Conservation (phyloP, 1,140 invertebrate species). For the Pissodes strobi region DNA sequence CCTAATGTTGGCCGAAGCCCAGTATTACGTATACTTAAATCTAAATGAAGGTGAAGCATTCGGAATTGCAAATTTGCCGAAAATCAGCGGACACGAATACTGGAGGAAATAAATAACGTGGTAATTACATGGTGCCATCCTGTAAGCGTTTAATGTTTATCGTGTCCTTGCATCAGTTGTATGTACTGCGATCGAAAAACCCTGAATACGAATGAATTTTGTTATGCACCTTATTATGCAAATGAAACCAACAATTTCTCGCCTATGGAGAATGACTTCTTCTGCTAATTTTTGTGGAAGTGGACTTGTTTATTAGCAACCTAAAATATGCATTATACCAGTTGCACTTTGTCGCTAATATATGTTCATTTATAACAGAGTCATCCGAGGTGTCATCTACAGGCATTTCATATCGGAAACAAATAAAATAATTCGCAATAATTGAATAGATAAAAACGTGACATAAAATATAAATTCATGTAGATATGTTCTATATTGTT, state of each 20-base stretch:
- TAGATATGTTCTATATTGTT: too few species aligned
- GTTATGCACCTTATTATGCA: slow-evolving; percentile 34
- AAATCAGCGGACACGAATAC: slow-evolving; percentile 22
- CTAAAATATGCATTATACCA: too few species aligned
- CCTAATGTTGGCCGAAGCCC: slow-evolving; percentile 16
- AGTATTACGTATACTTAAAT: slow-evolving; percentile 30
- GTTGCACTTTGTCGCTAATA: too few species aligned
- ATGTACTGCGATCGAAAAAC: slow-evolving; percentile 25
- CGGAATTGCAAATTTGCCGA: slow-evolving; percentile 37
- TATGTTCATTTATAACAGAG: too few species aligned
- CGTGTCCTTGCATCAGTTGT: slow-evolving; percentile 27
- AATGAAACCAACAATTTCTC: slow-evolving; percentile 38
- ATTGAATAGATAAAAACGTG: too few species aligned
- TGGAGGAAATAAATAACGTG: slow-evolving; percentile 29
- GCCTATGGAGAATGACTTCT: slow-evolving; percentile 40
- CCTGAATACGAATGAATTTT: slow-evolving; percentile 30
- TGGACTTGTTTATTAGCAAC: too few species aligned
- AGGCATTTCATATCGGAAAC: too few species aligned
- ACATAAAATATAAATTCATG: too few species aligned
- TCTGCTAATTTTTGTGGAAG: slow-evolving; percentile 35
- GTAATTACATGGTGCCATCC: slow-evolving; percentile 32
- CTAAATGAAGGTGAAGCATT: slow-evolving; percentile 30
- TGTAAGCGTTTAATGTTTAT: slow-evolving; percentile 31
- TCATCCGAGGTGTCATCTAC: too few species aligned
- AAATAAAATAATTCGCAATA: too few species aligned